Conservation (phyloP, 2,797 vertebrate genomes). For the Acomys russatus region DNA sequence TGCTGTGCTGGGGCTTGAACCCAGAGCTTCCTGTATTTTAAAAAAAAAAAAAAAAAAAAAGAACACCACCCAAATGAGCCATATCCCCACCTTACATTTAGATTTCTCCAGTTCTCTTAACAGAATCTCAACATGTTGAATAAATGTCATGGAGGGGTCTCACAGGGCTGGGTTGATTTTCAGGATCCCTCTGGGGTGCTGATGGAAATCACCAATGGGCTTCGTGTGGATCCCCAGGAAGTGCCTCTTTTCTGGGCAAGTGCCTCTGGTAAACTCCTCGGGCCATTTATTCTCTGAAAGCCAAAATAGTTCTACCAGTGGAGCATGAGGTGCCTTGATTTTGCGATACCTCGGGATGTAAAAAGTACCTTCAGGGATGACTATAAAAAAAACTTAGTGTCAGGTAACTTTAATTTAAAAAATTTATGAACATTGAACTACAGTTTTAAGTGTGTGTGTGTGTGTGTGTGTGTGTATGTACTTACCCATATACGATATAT, state of each 20-base stretch:
- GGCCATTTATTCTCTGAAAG: constrained; percentile 72
- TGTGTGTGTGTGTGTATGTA: too few species aligned
- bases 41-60: too few species aligned
- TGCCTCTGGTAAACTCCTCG: constrained; percentile 53
- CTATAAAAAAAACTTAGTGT: not conserved
- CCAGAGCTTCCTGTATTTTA: not conserved
- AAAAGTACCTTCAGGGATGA: constrained; percentile 46
- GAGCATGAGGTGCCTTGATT: constrained; percentile 68
- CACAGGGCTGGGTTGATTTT: not conserved
- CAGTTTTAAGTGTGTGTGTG: not conserved
- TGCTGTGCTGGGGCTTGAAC: not conserved
- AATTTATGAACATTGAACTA: constrained; percentile 11
- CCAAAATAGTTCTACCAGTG: constrained; percentile 56
- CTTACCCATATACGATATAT: not conserved
- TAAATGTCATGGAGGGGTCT: not conserved
- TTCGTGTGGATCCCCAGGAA: constrained; percentile 28
- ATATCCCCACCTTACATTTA: not conserved
- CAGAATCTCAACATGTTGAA: not conserved
- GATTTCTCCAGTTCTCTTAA: constrained; percentile 26
- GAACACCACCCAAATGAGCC: not conserved
- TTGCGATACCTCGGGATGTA: constrained; percentile 46
- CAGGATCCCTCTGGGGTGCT: not conserved
- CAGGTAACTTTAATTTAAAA: constrained; percentile 53
- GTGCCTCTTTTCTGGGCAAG: not conserved
- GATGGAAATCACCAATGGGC: not conserved